Percentiles rank a stretch among this genome's conserved stretches.
Conservation (phyloP, 2,888 invertebrate genomes). For the Aquatica leii region DNA sequence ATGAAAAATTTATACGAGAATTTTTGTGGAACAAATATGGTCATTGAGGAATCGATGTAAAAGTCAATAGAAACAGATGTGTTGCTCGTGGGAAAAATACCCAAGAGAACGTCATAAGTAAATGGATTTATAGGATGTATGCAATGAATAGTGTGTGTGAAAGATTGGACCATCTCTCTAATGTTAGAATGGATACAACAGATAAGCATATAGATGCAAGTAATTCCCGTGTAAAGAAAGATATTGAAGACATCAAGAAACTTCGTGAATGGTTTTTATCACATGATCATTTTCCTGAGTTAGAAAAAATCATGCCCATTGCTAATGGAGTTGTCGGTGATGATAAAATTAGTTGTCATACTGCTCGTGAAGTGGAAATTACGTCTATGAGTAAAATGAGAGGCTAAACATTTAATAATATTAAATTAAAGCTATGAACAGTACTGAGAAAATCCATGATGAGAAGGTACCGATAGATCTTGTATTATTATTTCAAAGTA, state of each 20-base stretch:
- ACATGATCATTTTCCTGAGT: slow-evolving; percentile 50
- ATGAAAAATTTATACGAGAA: slow-evolving; percentile 48
- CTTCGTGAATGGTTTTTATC: slow-evolving; percentile 44
- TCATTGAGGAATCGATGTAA: too few species aligned
- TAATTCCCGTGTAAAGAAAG: too few species aligned
- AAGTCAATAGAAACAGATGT: too few species aligned
- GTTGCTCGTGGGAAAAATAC: too few species aligned
- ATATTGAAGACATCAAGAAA: slow-evolving; percentile 44
- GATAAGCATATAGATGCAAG: neutral
- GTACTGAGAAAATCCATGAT: slow-evolving; percentile 50
- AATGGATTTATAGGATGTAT: neutral
- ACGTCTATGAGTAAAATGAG: neutral
- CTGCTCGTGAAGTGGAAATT: slow-evolving; percentile 49
- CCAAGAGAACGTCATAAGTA: too few species aligned
- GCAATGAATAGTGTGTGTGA: too few species aligned
- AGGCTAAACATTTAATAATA: neutral
- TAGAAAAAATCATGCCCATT: slow-evolving; percentile 39
- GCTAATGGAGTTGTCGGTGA: slow-evolving; percentile 36
- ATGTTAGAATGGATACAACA: too few species aligned
- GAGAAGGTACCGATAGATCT: slow-evolving; percentile 45
- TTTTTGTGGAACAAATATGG: too few species aligned
- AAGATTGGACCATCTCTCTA: slow-evolving; percentile 48
- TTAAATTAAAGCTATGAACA: slow-evolving; percentile 34
- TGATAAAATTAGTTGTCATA: slow-evolving; percentile 44
- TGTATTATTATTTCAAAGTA: neutral